A percentile compares a stretch with the other conserved stretches of the same genome.
phyloP scores from a whole-genome alignment of 2,113 vertebrate genomes.

The Nymphicus hollandicus region DNA sequence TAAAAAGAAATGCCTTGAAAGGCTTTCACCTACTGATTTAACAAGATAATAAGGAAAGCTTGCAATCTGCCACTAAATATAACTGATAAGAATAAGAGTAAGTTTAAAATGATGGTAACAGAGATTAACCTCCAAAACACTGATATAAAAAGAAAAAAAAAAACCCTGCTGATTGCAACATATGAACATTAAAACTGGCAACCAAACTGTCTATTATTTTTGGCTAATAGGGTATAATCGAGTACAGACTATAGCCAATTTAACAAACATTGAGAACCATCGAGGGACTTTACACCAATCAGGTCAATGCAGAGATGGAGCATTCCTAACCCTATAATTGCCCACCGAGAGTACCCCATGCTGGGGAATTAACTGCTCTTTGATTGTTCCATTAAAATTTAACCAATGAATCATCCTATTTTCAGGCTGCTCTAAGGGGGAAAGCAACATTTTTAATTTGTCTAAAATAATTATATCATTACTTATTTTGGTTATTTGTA shows the following conservation, averaged over 20 bases:
- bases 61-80: slow-evolving; percentile 78
- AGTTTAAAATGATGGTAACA: slow-evolving; percentile 65
- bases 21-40: slow-evolving; percentile 83
- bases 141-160: slow-evolving; percentile 55
- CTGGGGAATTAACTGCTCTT: slow-evolving; percentile 55
- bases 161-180: slow-evolving; percentile 65
- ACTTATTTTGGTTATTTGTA: slow-evolving; percentile 58
- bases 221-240: slow-evolving; percentile 53
- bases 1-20: slow-evolving; percentile 78
- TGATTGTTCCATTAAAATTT: slow-evolving; percentile 72
- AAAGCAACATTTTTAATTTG: slow-evolving; percentile 63
- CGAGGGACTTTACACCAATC: slow-evolving; percentile 41
- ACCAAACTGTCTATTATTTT: slow-evolving; percentile 63
- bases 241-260: slow-evolving; percentile 8
- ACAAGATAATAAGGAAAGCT: slow-evolving; percentile 82
- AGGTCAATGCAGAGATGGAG: slow-evolving; percentile 47
- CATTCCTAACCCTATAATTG: slow-evolving; percentile 56
- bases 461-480: slow-evolving; percentile 61
- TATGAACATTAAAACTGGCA: slow-evolving; percentile 56
- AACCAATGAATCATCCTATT: slow-evolving; percentile 54
- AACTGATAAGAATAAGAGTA: slow-evolving; percentile 72
- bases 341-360: slow-evolving; percentile 36
- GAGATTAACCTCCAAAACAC: slow-evolving; percentile 72
- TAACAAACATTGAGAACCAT: slow-evolving; percentile 35
- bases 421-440: slow-evolving; percentile 41